phyloP scores from a whole-genome alignment of 2,888 invertebrate genomes.

The Heteromurus nitidus region DNA sequence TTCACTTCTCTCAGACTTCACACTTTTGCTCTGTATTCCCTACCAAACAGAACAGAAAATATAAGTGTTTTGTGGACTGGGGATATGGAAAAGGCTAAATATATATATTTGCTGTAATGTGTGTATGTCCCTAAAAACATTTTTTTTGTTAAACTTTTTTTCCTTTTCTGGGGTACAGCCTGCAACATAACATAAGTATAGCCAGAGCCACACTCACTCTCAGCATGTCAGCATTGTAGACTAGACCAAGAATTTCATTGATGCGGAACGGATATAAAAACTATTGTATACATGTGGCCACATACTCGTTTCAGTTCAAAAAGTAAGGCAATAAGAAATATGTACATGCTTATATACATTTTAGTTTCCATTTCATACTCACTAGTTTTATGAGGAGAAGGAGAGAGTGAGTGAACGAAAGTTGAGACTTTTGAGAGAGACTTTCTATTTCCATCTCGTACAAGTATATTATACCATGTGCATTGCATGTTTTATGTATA shows the following conservation, averaged over 20 bases:
- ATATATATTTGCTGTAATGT: too few relatives aligned
- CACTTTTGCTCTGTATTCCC: too few relatives aligned
- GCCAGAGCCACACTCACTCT: not conserved
- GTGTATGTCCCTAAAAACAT: too few relatives aligned
- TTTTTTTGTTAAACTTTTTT: too few relatives aligned
- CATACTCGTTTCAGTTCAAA: not conserved
- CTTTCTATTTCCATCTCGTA: conserved; percentile 23
- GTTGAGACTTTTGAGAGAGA: not conserved
- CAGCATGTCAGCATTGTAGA: too few relatives aligned
- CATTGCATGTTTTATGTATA: too few relatives aligned
- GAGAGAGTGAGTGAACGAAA: conserved; percentile 11
- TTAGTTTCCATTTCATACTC: too few relatives aligned
- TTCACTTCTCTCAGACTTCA: too few relatives aligned
- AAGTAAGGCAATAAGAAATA: too few relatives aligned
- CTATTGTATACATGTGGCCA: conserved; percentile 1
- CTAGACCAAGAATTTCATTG: conserved; percentile 11
- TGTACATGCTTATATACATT: not conserved
- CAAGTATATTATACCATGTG: not conserved
- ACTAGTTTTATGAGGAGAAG: not conserved
- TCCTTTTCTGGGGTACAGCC: not conserved
- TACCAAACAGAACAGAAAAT: not conserved
- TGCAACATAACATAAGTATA: conserved; percentile 20
- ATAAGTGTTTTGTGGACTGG: too few relatives aligned
- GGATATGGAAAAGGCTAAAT: too few relatives aligned
- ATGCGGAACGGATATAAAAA: not conserved